Evolutionary conservation across 2,888 invertebrate genomes (phyloP), one percentile per base, ranked within the genome.

Genomic region (Empis stercorea): DNA sequence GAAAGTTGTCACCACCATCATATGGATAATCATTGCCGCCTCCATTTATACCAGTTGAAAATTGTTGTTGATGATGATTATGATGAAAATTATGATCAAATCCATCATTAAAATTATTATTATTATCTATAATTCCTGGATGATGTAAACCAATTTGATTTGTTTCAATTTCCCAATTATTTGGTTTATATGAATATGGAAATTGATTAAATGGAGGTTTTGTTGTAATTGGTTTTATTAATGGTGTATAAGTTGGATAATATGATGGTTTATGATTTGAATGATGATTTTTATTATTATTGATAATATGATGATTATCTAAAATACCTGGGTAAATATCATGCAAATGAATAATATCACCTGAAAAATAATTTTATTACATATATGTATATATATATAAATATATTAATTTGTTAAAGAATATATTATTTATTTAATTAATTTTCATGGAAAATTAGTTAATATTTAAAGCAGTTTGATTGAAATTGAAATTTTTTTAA

Each of bases 321-420:
- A 64, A 38, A 15, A 43, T 34, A 45, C 50, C 66, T 51, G 69
- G 68, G 56, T 69, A 70, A 51, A 68, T 69, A 56, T 70, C 70
- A 57, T 68, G 64, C 59, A 70, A 64, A 58, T 70, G 69, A 55
- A 70, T 69, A 62, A 70, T 68, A 59, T 70, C 70, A 64, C 68
- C 70, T 70, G 65, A 59, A 60, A 59, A 52, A 43, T 48, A 38
- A 30, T 39, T 44, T 41, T 30, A 23, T 30, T 15, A 30, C n/a
- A n/a, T n/a, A n/a, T n/a, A n/a, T n/a, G n/a, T n/a, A n/a, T n/a
- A n/a, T n/a, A n/a, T n/a, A n/a, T n/a, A n/a, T n/a, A n/a, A n/a
- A n/a, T 30, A 9, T 45, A 9, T 17, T 20, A 15, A 37, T 30
- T 23, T 38, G 27, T 14, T 37, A 37, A 27, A 27, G 23, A 27